These are phyloP conservation scores for Pomatostomus ruficeps DNA, from an alignment of 2,113 vertebrate genomes.

Conservation along the genomic window DNA sequence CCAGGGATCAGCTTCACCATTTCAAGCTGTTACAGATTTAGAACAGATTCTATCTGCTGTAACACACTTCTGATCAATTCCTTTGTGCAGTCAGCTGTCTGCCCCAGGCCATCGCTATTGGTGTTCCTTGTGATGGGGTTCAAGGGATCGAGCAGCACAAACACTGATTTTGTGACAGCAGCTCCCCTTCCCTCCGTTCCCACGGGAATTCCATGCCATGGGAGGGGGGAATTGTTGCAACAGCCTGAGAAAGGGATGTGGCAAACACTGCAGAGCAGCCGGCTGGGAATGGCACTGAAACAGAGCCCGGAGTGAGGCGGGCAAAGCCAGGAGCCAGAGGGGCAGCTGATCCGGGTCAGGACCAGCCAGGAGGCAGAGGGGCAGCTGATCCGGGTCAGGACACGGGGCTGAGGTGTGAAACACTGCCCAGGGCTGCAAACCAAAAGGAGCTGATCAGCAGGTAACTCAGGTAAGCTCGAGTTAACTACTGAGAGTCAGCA, in stretches of 20 bases:
- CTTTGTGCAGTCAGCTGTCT: background rate
- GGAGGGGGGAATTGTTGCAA: background rate
- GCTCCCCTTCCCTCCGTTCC: background rate
- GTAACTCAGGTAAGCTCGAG: no score
- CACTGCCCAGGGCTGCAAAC: background rate
- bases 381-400: no score
- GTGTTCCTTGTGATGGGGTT: background rate
- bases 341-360: background rate
- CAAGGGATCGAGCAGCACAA: background rate
- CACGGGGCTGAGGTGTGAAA: no score
- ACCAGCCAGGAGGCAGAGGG: no score
- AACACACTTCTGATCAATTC: background rate
- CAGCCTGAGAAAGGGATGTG: background rate
- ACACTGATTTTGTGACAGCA: background rate
- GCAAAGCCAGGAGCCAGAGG: background rate
- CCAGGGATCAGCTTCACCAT: background rate
- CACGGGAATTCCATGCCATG: rapidly evolving
- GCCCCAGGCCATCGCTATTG: background rate
- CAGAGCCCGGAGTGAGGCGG: background rate
- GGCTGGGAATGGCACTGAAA: background rate
- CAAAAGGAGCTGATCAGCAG: no score
- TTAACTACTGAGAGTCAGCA: no score
- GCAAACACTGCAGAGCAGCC: background rate
- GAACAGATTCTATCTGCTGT: background rate
- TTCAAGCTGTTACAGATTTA: background rate